These are phyloP conservation scores for Catostomus latipinnis DNA, from an alignment of 2,797 vertebrate species.

Conservation along the genomic window DNA sequence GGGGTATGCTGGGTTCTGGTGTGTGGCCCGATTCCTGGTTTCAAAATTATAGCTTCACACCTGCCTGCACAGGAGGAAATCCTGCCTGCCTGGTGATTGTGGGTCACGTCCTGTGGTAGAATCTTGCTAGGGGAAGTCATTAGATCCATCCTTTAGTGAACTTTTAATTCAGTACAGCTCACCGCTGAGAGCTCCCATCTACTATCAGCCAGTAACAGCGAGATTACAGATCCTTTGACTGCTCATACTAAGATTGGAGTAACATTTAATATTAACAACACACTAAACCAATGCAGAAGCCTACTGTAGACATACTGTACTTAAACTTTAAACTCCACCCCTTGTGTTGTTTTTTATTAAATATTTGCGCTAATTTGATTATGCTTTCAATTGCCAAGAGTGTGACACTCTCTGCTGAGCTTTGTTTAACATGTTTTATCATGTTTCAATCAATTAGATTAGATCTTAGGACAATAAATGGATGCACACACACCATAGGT, in stretches of 20 bases:
- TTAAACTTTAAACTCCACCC: not conserved
- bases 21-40: constrained; percentile 28
- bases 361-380: not conserved
- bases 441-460: too few relatives aligned
- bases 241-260: not conserved
- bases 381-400: not conserved
- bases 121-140: constrained; percentile 58
- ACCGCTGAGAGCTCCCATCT: constrained; percentile 39
- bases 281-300: not conserved
- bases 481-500: too few relatives aligned
- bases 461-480: too few relatives aligned
- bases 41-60: constrained; percentile 52
- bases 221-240: constrained; percentile 18
- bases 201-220: not conserved
- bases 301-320: not conserved
- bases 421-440: too few relatives aligned
- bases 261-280: not conserved
- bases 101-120: constrained; percentile 53
- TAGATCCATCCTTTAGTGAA: constrained; percentile 60
- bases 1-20: constrained; percentile 51
- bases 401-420: too few relatives aligned
- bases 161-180: constrained; percentile 63
- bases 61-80: constrained; percentile 57
- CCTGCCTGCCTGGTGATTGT: constrained; percentile 42
- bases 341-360: not conserved